Conservation (phyloP, 2,888 invertebrate genomes). For the Cephalotes varians region DNA sequence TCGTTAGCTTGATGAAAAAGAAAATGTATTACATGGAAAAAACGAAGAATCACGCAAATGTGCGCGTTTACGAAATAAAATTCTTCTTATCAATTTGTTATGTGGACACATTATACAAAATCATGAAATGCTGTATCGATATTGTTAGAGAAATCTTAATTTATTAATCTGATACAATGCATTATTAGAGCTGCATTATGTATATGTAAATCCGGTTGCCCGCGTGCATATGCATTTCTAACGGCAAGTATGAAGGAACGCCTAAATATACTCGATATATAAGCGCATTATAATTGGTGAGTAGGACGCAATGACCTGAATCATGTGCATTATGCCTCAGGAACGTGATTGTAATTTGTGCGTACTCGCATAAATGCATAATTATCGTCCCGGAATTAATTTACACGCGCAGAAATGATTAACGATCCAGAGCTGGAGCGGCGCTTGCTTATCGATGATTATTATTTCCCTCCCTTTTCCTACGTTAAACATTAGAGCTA, state of each 20-base stretch:
- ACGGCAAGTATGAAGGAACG: constrained; percentile 51
- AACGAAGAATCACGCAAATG: not conserved
- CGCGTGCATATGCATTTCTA: constrained; percentile 50
- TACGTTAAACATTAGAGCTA: constrained; percentile 33
- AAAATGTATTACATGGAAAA: not conserved
- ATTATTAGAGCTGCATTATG: constrained; percentile 44
- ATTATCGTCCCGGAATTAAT: constrained; percentile 76
- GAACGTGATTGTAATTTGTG: constrained; percentile 82
- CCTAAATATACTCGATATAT: constrained; percentile 52
- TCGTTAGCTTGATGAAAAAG: not conserved
- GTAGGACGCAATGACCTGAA: constrained; percentile 79
- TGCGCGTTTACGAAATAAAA: not conserved
- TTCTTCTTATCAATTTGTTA: not conserved
- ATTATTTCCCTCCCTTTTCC: constrained; percentile 40
- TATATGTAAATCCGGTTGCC: constrained; percentile 41
- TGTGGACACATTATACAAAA: not conserved
- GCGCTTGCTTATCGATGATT: constrained; percentile 51
- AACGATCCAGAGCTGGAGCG: constrained; percentile 63
- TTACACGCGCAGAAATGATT: constrained; percentile 78
- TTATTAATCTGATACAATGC: constrained; percentile 30
- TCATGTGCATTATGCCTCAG: constrained; percentile 80
- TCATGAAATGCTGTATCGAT: not conserved
- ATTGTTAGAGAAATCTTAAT: constrained; percentile 47
- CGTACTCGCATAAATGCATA: constrained; percentile 80
- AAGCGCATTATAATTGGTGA: constrained; percentile 70